A percentile compares a stretch with the other conserved stretches of the same genome.
These are phyloP conservation scores for Melanostoma scalare DNA, from an alignment of 2,888 invertebrate species.

Conservation along the genomic window DNA sequence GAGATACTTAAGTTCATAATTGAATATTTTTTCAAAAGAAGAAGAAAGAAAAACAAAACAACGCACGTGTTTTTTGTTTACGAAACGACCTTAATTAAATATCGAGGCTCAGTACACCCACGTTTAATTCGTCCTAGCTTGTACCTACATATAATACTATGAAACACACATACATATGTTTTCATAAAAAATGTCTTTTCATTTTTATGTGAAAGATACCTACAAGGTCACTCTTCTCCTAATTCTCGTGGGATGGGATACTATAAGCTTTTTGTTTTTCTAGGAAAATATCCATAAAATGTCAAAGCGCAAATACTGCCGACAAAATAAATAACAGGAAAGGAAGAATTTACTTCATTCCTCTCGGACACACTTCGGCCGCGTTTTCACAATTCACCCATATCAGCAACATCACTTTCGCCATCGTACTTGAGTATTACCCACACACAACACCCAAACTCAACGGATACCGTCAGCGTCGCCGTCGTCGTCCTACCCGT, in stretches of 20 bases:
- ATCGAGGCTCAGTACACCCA: too few species aligned
- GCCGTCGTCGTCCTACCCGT: conserved; percentile 4
- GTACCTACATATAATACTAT: too few species aligned
- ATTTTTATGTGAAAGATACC: conserved; percentile 4
- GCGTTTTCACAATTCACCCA: conserved; percentile 15
- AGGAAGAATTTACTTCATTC: conserved; percentile 9
- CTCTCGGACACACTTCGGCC: conserved; percentile 21
- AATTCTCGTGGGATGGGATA: not conserved
- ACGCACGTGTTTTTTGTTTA: too few species aligned
- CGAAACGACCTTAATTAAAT: too few species aligned
- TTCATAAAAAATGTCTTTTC: not conserved
- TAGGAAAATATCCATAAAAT: conserved; percentile 5
- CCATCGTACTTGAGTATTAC: not conserved
- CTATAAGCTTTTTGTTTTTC: not conserved
- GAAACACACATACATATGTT: too few species aligned
- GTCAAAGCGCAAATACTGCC: not conserved
- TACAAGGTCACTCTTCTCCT: not conserved
- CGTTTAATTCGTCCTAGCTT: too few species aligned
- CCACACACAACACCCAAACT: not conserved
- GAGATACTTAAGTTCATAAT: too few species aligned
- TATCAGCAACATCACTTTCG: not conserved
- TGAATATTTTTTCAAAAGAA: too few species aligned
- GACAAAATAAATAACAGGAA: conserved; percentile 28
- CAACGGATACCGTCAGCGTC: too few species aligned
- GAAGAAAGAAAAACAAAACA: too few species aligned